Evolutionary conservation across 2,113 vertebrate genomes (phyloP), one percentile per base, ranked within the genome.

Genomic region (Carassius gibelio): DNA sequence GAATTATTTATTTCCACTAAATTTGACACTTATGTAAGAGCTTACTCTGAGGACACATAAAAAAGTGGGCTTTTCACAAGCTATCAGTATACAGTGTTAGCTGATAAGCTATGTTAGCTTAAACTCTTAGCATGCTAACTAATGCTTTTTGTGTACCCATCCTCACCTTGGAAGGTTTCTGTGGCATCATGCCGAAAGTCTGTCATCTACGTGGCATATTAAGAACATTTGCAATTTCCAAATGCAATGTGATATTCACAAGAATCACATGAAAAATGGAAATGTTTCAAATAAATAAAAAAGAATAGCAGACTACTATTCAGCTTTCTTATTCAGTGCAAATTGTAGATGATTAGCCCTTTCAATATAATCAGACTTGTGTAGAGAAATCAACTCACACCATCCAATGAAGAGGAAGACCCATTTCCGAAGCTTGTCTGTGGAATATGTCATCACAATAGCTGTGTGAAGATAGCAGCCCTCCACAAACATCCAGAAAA

Each of bases 401-500:
- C 98, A 99, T 66, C 98, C 98, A 81, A 99, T 97, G 94, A 98
- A 97, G 89, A 99, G 96, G 90, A 99, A 99, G 77, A 98, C 95
- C 96, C 98, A 96, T 91, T 99, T 99, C 75, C 95, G 92, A 77
- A 99, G 96, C 88, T 96, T 97, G 85, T 99, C 97, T 0, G 98
- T 99, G 50, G 97, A 99, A 86, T 99, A 99, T n/a, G 98, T 98
- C 98, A 99, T 97, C 69, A 97, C 98, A 11, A 99, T 97, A 55
- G 97, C 98, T 0, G 97, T 99, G 92, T 99, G 98, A 36, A 99
- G 96, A 92, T 99, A 99, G 90, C 97, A 99, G 85, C 98, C 98
- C 91, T 99, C 98, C 57, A 97, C 98, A 80, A 99, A 99, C 98
- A 99, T 99, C 98, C 98, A 99, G 94, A 99, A 99, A 91, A 99